Base-by-base conservation (phyloP, 2,888 invertebrate genomes). In the Volucella bombylans region DNA sequence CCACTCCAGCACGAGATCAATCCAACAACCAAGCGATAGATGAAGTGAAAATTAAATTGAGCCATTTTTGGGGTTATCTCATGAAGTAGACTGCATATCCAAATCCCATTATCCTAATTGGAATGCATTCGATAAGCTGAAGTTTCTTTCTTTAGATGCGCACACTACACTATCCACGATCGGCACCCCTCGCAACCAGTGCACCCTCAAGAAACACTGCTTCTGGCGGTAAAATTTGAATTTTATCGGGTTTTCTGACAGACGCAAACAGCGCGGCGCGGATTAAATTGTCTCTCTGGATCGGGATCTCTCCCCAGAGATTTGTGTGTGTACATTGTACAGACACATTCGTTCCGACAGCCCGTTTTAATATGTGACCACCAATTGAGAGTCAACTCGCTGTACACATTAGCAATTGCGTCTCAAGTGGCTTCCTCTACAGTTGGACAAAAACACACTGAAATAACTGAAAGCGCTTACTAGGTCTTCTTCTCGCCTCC, bases 41-140 rank as follows among this genome's bases (percentile, higher is more conserved):
- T 85, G 81, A 81, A 85, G 85, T 85, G 85, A 85, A 81, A 85
- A 85, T 85, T 81, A 77, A 85, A 85, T 85, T 81, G 81, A 85
- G 85, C 72, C 85, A 85, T 85, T 81, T 82, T 50, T 43, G 59
- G 23, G 81, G 81, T 72, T 85, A 85, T 85, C 81, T 67, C 57
- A 23, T 50, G 43, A 65, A 54, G 79, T 50, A 39, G 65, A 65
- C 74, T 81, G 85, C 72, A 62, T 83, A 83, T 85, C 85, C 71
- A 77, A 85, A 76, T 77, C 85, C 85, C 81, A 85, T 85, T 85
- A 85, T 81, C 76, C 85, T 85, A 85, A 85, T 85, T 85, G 85
- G 85, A 85, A 81, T 76, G 71, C 67, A 76, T 54, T 52, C 47
- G 85, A 85, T 85, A 85, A 68, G 76, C 38, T 49, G 47, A 67